Evolutionary conservation across 2,888 invertebrate genomes (phyloP), one percentile per base, ranked within the genome.

Genomic region (Archaeoteleia sp.): DNA sequence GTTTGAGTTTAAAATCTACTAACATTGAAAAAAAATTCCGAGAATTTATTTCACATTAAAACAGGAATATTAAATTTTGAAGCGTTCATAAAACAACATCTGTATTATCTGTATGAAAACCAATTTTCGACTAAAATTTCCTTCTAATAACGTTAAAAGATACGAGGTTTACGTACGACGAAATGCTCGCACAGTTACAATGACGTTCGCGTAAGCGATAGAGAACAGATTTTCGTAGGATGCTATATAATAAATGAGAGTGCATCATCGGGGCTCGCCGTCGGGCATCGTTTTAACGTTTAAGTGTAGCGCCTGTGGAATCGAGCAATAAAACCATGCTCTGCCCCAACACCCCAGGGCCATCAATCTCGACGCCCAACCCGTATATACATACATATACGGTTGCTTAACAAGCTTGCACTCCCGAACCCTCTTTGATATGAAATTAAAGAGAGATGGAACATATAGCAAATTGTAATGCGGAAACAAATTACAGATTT

Each of bases 291-390:
- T 71, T 67, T 65, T 62, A 70, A 51, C 68, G 69, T 71, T 71
- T 61, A 71, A 67, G 67, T 62, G 61, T 54, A 61, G 53, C 54
- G 60, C 55, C 42, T 45, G 67, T 60, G 54, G 61, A 68, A 72
- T 67, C 74, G 70, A 66, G 73, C 74, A 77, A 79, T 79, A 78
- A 79, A 79, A 78, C 76, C 79, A 77, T 77, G 75, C 74, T 73
- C 79, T 79, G 69, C 72, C 76, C 73, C 76, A 78, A 77, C 76
- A 68, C 73, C 72, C 69, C 67, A 70, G 71, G 72, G 75, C 76
- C 72, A 78, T 79, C 78, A 78, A 78, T 79, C 77, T 78, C 75
- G 60, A 72, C 73, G 67, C 75, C 72, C 72, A 74, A 69, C 58
- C 58, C 51, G 58, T 71, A 65, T 51, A 71, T 53, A 65, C 39